phyloP scores from a whole-genome alignment of 2,113 vertebrate genomes.

The Syngnathus scovelli region DNA sequence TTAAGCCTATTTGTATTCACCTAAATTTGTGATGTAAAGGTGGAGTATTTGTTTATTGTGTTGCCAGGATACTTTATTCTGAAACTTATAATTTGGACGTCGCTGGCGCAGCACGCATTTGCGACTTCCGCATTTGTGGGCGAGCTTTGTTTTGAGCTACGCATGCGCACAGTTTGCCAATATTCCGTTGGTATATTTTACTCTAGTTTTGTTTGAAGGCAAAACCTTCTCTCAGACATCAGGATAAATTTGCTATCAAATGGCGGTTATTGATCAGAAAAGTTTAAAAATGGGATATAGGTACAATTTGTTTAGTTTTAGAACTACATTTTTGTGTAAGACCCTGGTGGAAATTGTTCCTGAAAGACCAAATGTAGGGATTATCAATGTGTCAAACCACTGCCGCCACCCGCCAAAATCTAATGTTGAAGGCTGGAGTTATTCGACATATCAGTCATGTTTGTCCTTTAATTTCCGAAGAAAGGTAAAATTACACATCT shows the following conservation, averaged over 20 bases:
- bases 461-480: no score
- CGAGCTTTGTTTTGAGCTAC: no score
- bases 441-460: no score
- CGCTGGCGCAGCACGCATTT: not conserved
- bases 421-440: no score
- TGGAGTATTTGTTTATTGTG: not conserved
- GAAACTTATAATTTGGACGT: not conserved
- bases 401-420: no score
- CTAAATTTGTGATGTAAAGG: not conserved
- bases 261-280: not conserved
- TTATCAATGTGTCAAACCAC: no score
- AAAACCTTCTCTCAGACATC: not conserved
- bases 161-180: no score
- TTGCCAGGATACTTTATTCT: not conserved
- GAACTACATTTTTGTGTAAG: not conserved
- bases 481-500: not conserved
- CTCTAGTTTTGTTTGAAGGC: not conserved
- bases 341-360: not conserved
- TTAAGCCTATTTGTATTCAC: not conserved
- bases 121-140: not conserved
- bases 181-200: no score
- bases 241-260: no score
- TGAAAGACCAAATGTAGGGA: conserved; percentile 17
- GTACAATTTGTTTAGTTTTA: rapidly evolving
- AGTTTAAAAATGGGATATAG: not conserved